Conservation (phyloP, 2,113 vertebrate genomes). For the Pseudopipra pipra region DNA sequence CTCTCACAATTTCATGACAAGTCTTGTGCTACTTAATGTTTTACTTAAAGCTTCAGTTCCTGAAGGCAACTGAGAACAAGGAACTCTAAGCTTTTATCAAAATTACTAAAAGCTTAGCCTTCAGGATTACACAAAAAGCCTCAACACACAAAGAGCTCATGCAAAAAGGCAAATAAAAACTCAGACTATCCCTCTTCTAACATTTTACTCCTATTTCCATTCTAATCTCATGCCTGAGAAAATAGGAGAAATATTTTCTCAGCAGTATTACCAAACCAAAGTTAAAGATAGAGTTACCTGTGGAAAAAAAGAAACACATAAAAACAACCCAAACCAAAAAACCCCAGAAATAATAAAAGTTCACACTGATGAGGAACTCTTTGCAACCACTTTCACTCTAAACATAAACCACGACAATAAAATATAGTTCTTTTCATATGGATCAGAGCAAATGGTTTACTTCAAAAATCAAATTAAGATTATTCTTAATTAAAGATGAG, state of each 20-base stretch:
- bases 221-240: background rate
- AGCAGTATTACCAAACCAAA: background rate
- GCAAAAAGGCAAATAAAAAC: background rate
- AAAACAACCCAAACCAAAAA: background rate
- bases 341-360: background rate
- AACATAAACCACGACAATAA: background rate
- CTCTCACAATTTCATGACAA: background rate
- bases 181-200: background rate
- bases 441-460: background rate
- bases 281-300: background rate
- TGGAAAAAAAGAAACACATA: background rate
- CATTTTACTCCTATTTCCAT: background rate
- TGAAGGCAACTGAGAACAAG: background rate
- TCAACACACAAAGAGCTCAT: background rate
- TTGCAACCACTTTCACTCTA: background rate
- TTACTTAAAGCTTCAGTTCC: background rate
- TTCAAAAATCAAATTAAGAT: background rate
- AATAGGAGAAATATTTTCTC: background rate
- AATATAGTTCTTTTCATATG: background rate
- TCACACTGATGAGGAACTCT: background rate
- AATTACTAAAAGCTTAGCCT: constrained; percentile 10
- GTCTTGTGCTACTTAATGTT: background rate
- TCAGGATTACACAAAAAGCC: background rate
- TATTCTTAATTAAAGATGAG: background rate
- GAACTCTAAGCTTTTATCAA: constrained; percentile 30